Evolutionary conservation across 2,113 vertebrate species (phyloP), one percentile per base, ranked within the genome.

Genomic region (Baryphthengus martii): DNA sequence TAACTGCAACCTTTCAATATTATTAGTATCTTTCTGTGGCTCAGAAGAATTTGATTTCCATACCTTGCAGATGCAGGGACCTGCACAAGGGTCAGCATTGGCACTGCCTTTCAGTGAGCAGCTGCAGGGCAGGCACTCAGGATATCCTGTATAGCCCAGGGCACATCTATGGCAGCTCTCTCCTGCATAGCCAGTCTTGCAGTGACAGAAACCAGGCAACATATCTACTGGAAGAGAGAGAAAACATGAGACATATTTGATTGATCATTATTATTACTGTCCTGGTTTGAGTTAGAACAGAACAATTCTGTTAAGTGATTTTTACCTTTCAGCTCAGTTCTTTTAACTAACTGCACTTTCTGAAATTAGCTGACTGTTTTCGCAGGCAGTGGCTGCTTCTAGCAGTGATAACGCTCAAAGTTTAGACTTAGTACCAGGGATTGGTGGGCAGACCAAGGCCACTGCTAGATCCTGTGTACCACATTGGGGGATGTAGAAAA

Each of bases 171-270:
- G 97, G 95, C 99, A 99, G 93, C 80, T 98, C 76, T 98, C 94
- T 74, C 99, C 99, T 95, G 97, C 96, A 73, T 98, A 99, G 71
- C 99, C 99, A 96, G 97, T 94, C 98, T 98, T 99, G 98, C 99
- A 99, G 90, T 97, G 97, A 94, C 99, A 99, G 84, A 98, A 99
- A 87, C 99, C 99, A 85, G 98, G 98, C 63, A 97, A 94, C 97
- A 98, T 94, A 68, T 96, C 99, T 99, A 89, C 1, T 4, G 35
- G 25, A 80, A 93, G 37, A 96, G 8, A 49, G 6, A 89, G 39
- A 74, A 93, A 87, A 62, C 9, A 75, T 12, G 6, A 91, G 33
- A 50, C 14, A 21, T 12, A 39, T 15, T 63, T 77, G 4, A 42
- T 79, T 92, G 73, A 45, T 68, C 26, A 63, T 85, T 50, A 45